phyloP scores from a whole-genome alignment of 1,140 invertebrate genomes.

The Trichoplusia ni region DNA sequence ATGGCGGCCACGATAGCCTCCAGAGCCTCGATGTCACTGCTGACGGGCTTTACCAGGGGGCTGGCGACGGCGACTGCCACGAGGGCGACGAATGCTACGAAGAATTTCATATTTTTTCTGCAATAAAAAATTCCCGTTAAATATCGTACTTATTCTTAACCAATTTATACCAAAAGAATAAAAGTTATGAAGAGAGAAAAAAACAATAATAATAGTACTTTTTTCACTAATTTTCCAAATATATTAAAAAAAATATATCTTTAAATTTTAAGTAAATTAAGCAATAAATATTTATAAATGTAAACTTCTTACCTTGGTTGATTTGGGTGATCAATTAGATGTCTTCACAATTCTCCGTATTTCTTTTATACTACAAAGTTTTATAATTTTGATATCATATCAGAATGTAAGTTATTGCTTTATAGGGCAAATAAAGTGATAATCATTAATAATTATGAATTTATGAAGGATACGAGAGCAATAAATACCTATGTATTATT shows the following conservation, averaged over 20 bases:
- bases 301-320: slow-evolving; percentile 22
- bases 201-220: too few relatives aligned
- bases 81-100: slow-evolving; percentile 54
- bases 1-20: slow-evolving; percentile 57
- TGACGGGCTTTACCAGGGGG: slow-evolving; percentile 28
- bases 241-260: too few relatives aligned
- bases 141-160: too few relatives aligned
- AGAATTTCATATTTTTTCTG: slow-evolving; percentile 60
- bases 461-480: too few relatives aligned
- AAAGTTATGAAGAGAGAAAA: too few relatives aligned
- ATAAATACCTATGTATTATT: too few relatives aligned
- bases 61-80: slow-evolving; percentile 51
- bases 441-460: not conserved
- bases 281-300: too few relatives aligned
- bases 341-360: not conserved
- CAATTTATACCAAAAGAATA: too few relatives aligned
- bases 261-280: too few relatives aligned
- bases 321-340: slow-evolving; percentile 12
- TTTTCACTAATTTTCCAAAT: too few relatives aligned
- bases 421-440: slow-evolving; percentile 26
- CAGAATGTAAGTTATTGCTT: not conserved
- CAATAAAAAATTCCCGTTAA: too few relatives aligned
- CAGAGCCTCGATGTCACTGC: slow-evolving; percentile 38
- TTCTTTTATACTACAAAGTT: not conserved
- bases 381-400: slow-evolving; percentile 13